Evolutionary conservation across 1,140 invertebrate genomes (phyloP).

Genomic region (Fopius arisanus): DNA sequence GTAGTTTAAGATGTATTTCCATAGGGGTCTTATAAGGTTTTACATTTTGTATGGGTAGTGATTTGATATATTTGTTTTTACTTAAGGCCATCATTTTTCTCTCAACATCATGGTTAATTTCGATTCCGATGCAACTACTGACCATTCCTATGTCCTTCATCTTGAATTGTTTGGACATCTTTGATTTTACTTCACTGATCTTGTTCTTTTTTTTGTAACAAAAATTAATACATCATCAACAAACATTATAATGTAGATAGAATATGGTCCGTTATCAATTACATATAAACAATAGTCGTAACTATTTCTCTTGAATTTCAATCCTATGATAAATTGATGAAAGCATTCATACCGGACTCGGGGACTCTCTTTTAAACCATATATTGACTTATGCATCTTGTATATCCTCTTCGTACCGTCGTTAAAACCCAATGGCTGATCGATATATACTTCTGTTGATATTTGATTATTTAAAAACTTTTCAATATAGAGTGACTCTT

Average conservation of each 20-base stretch:
- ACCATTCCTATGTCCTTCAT: too few relatives aligned
- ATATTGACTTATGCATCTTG: slow-evolving; percentile 39
- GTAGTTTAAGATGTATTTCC: too few relatives aligned
- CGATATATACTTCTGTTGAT: slow-evolving; percentile 48
- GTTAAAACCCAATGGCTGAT: slow-evolving; percentile 45
- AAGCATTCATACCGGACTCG: slow-evolving; percentile 35
- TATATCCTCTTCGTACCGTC: slow-evolving; percentile 28
- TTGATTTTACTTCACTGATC: too few relatives aligned
- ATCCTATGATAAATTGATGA: slow-evolving; percentile 8
- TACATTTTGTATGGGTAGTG: too few relatives aligned
- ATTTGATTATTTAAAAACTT: slow-evolving; percentile 50
- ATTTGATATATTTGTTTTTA: too few relatives aligned
- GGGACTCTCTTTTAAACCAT: slow-evolving; percentile 42
- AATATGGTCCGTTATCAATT: background rate
- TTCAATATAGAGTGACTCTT: slow-evolving; percentile 27
- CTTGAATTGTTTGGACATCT: too few relatives aligned
- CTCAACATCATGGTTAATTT: too few relatives aligned
- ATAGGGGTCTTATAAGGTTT: too few relatives aligned
- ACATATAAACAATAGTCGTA: slow-evolving; percentile 26
- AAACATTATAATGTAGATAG: slow-evolving; percentile 22
- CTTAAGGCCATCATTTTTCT: too few relatives aligned
- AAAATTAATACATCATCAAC: slow-evolving; percentile 27
- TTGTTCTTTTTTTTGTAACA: slow-evolving; percentile 9
- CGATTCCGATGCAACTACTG: too few relatives aligned
- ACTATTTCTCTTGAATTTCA: slow-evolving; percentile 19